Conservation (phyloP, 2,797 vertebrate species). For the Sparidentex hasta region DNA sequence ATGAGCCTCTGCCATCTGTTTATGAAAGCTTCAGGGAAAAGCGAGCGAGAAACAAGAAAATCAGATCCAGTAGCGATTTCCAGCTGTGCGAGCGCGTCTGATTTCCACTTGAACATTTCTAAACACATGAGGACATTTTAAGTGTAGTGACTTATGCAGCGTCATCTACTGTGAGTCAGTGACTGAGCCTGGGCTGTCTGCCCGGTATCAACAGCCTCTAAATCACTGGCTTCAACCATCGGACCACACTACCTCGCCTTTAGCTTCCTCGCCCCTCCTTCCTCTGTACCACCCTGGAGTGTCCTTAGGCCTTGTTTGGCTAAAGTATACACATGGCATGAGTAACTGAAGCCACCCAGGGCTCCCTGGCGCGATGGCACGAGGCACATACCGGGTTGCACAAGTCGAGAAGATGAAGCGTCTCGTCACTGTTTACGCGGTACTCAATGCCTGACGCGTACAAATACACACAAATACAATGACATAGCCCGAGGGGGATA, state of each 20-base stretch:
- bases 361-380: slow-evolving; percentile 75
- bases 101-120: slow-evolving; percentile 86
- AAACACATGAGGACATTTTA: slow-evolving; percentile 87
- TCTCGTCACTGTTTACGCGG: slow-evolving; percentile 71
- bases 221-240: slow-evolving; percentile 84
- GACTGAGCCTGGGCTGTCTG: slow-evolving; percentile 82
- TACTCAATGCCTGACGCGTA: slow-evolving; percentile 65
- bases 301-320: slow-evolving; percentile 83
- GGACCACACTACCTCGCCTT: slow-evolving; percentile 84
- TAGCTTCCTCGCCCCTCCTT: slow-evolving; percentile 72
- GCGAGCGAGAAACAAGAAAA: slow-evolving; percentile 71
- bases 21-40: slow-evolving; percentile 79
- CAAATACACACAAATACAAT: slow-evolving; percentile 60
- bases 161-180: slow-evolving; percentile 84
- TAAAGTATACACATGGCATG: slow-evolving; percentile 83
- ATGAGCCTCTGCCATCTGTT: slow-evolving; percentile 86
- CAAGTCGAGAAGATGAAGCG: slow-evolving; percentile 68
- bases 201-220: slow-evolving; percentile 87
- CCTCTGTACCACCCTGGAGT: slow-evolving; percentile 82
- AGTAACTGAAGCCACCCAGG: slow-evolving; percentile 84
- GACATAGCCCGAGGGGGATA: slow-evolving; percentile 58
- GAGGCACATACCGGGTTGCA: slow-evolving; percentile 71
- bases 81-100: slow-evolving; percentile 77
- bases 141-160: slow-evolving; percentile 86
- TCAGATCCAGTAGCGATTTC: slow-evolving; percentile 85